phyloP scores from a whole-genome alignment of 2,113 vertebrate species.

The Progne subis region DNA sequence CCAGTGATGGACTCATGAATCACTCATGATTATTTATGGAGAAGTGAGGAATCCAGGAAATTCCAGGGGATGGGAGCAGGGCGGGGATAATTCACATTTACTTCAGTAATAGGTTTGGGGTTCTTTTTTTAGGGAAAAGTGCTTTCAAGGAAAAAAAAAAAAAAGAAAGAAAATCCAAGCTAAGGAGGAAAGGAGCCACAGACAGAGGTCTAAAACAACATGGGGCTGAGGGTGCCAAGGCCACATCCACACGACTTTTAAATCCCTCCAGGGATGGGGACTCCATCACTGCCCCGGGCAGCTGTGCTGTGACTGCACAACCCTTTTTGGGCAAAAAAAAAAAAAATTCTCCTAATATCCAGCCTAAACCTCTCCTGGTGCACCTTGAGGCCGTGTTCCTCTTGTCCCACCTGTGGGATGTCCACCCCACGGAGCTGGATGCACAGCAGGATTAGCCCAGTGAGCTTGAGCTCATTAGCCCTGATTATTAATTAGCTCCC shows the following conservation, averaged over 20 bases:
- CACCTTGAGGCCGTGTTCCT: background rate
- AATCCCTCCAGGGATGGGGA: background rate
- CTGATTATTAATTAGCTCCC: background rate
- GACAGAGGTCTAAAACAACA: background rate
- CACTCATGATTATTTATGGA: background rate
- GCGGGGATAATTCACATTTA: background rate
- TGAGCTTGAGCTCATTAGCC: conserved; percentile 2
- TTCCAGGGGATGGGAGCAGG: background rate
- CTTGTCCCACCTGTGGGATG: background rate
- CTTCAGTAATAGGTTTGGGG: background rate
- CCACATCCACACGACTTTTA: background rate
- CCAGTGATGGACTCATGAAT: background rate
- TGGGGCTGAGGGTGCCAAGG: background rate
- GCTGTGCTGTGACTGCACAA: background rate
- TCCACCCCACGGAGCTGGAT: background rate
- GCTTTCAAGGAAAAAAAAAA: background rate
- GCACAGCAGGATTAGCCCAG: background rate
- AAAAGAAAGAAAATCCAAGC: background rate
- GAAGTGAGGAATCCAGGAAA: background rate
- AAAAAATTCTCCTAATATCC: background rate
- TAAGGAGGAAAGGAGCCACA: background rate
- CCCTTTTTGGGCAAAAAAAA: background rate
- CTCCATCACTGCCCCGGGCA: background rate
- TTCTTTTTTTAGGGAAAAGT: background rate
- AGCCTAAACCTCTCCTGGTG: background rate